phyloP scores from a whole-genome alignment of 1,140 invertebrate species.

The Grapholita molesta region DNA sequence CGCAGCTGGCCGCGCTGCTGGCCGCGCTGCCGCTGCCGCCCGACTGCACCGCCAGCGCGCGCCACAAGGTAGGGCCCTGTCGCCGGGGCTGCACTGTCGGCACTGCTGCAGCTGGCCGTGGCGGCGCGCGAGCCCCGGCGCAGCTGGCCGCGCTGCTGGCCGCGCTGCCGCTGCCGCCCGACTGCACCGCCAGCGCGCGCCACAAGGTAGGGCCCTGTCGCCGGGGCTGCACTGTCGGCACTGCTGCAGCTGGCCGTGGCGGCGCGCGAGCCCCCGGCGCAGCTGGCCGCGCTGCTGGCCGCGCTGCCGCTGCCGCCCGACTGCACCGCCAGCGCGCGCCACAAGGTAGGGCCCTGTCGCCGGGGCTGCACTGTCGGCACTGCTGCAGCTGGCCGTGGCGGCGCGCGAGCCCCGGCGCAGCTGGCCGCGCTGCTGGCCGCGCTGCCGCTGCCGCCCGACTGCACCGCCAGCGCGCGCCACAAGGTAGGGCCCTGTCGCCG shows the following conservation, averaged over 20 bases:
- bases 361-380: not conserved
- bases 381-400: constrained; percentile 27
- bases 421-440: constrained; percentile 39
- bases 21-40: constrained; percentile 44
- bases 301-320: constrained; percentile 50
- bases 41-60: constrained; percentile 39
- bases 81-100: not conserved
- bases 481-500: constrained; percentile 56
- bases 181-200: constrained; percentile 34
- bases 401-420: constrained; percentile 20
- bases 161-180: constrained; percentile 22
- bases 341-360: not conserved
- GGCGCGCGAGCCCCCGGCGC: constrained; percentile 33
- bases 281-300: constrained; percentile 37
- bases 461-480: constrained; percentile 36
- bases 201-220: constrained; percentile 53
- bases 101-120: constrained; percentile 27
- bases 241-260: constrained; percentile 47
- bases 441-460: constrained; percentile 20
- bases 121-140: constrained; percentile 18
- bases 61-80: constrained; percentile 18
- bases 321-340: constrained; percentile 36
- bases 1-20: constrained; percentile 39
- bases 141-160: constrained; percentile 39
- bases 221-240: too few relatives aligned